Percentiles rank a stretch among this genome's conserved stretches.
Evolutionary conservation across 2,797 vertebrate genomes (phyloP).

Genomic region (Melopsittacus undulatus): DNA sequence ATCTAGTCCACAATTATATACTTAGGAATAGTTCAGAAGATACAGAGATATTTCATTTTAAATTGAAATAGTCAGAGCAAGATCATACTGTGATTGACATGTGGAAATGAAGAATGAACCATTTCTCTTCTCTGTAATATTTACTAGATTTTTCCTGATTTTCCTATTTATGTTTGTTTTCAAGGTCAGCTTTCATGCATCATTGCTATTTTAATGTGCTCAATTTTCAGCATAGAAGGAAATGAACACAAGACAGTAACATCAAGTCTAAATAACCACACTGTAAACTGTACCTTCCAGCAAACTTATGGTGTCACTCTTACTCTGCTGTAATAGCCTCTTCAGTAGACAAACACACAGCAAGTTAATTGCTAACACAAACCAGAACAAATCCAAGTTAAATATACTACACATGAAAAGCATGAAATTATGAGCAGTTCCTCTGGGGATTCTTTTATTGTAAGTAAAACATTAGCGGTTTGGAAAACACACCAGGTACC

Average conservation of each 20-base stretch:
- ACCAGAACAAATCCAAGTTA: constrained; percentile 5
- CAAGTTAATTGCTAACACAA: not conserved
- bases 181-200: constrained; percentile 23
- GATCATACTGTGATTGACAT: not conserved
- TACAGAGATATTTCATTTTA: not conserved
- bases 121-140: not conserved
- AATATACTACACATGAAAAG: not conserved
- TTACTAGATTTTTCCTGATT: not conserved
- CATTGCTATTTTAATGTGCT: not conserved
- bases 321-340: not conserved
- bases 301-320: constrained; percentile 43
- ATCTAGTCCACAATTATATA: not conserved
- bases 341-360: not conserved
- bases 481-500: not conserved
- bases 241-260: not conserved
- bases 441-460: not conserved
- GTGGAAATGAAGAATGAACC: not conserved
- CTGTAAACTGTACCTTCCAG: constrained; percentile 37
- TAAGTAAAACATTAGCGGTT: not conserved
- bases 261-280: not conserved
- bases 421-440: not conserved
- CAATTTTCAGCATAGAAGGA: not conserved
- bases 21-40: not conserved
- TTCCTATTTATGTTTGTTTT: not conserved
- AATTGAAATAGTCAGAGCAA: not conserved